Evolutionary conservation across 2,113 vertebrate genomes (phyloP), one percentile per base, ranked within the genome.

Genomic region (Melanerpes aurifrons): DNA sequence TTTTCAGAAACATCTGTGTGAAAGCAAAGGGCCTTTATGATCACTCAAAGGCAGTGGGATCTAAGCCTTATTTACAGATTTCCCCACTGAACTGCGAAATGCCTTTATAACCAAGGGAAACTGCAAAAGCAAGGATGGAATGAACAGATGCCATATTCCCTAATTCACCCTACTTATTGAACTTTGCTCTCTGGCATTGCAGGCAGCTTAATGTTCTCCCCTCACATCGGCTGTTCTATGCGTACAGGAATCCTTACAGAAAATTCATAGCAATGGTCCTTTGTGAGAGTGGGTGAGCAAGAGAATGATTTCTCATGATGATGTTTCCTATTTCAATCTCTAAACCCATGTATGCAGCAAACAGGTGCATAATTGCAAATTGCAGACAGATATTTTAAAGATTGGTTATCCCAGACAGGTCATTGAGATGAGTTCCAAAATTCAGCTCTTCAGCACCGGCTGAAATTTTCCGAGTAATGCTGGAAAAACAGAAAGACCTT

Each of bases 1-100:
- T 84, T 91, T 94, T 92, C 58, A 91, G 70, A 91, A 87, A 70
- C 37, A 43, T 84, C 62, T 89, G 62, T 67, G 53, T 81, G 43
- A 80, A 69, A 40, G 47, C 54, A 59, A 87, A 84, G 74, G 66
- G n/a, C 43, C 25, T 14, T 70, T 70, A 74, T 18, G 73, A 71
- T 40, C 70, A 48, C 59, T 76, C 48, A 59, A 59, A 63, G 50
- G 29, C 66, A 76, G 7, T 72, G 35, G 66, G 7, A 54, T 43
- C 29, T 43, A n/a, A 67, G 35, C 62, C 47, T 80, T n/a, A 64
- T 78, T 83, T 89, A 83, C 37, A 28, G 40, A 62, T 77, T 94
- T 94, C 15, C n/a, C 24, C 24, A 6, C 43, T 81, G 15, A 68
- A 68, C 43, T 71, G 18, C 61, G 15, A 92, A 67, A 43, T 77